A percentile compares a stretch with the other conserved stretches of the same genome.
These are phyloP conservation scores for Philypnodon macrostomus DNA, from an alignment of 2,797 vertebrate species.

Conservation along the genomic window DNA sequence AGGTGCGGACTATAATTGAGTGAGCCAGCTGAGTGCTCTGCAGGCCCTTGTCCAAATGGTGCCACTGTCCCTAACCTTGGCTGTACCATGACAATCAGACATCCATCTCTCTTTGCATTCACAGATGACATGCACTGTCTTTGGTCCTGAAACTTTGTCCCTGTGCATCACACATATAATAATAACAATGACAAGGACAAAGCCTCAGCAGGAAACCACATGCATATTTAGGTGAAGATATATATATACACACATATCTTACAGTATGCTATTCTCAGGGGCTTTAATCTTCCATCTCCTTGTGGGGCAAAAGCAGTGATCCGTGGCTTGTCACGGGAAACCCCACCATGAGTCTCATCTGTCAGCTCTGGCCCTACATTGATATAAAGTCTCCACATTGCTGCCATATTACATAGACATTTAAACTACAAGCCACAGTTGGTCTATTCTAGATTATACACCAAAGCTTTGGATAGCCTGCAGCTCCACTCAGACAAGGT, in stretches of 20 bases:
- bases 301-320: constrained; percentile 50
- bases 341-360: constrained; percentile 49
- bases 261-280: constrained; percentile 42
- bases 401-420: constrained; percentile 37
- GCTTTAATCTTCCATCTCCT: constrained; percentile 53
- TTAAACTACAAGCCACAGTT: constrained; percentile 47
- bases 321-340: constrained; percentile 47
- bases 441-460: constrained; percentile 24
- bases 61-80: constrained; percentile 66
- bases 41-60: constrained; percentile 58
- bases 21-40: constrained; percentile 48
- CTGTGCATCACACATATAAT: constrained; percentile 33
- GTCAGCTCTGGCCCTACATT: constrained; percentile 48
- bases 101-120: constrained; percentile 54
- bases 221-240: constrained; percentile 8
- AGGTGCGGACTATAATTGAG: constrained; percentile 31
- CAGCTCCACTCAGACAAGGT: constrained; percentile 4
- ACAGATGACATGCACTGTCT: constrained; percentile 30
- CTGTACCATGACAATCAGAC: constrained; percentile 45
- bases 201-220: constrained; percentile 33
- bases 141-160: constrained; percentile 33
- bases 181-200: constrained; percentile 18
- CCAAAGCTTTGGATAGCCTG: constrained; percentile 9
- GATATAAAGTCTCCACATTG: constrained; percentile 54
- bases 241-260: constrained; percentile 8